These are phyloP conservation scores for Ichneumon xanthorius DNA, from an alignment of 2,888 invertebrate genomes.

Conservation along the genomic window DNA sequence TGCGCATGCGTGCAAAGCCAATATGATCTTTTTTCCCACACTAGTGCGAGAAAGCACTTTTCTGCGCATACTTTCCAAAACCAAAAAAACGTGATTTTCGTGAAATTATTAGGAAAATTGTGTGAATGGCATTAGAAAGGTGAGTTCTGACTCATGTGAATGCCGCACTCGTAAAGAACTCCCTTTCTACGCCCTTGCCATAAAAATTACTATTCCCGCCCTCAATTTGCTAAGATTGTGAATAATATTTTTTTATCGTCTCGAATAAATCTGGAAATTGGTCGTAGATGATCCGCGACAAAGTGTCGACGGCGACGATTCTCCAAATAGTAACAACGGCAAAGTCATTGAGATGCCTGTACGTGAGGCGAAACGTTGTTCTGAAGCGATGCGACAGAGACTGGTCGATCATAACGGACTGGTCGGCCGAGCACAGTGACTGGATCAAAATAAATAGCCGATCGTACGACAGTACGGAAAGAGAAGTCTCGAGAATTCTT, in stretches of 20 bases:
- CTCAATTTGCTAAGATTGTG: neutral
- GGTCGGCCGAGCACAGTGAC: slow-evolving; percentile 88
- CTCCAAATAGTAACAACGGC: slow-evolving; percentile 89
- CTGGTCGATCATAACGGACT: slow-evolving; percentile 89
- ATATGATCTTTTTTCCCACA: too few relatives aligned
- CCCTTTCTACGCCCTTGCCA: too few relatives aligned
- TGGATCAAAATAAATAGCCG: slow-evolving; percentile 89
- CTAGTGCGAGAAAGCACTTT: too few relatives aligned
- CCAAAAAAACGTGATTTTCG: neutral
- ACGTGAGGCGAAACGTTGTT: slow-evolving; percentile 90
- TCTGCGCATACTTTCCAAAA: neutral
- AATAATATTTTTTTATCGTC: neutral
- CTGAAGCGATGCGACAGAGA: slow-evolving; percentile 88
- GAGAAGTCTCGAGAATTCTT: slow-evolving; percentile 89
- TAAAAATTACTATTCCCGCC: neutral
- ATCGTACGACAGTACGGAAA: slow-evolving; percentile 88
- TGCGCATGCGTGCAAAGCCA: too few relatives aligned
- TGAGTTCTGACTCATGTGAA: too few relatives aligned
- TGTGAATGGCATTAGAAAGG: too few relatives aligned
- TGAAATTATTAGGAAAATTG: neutral
- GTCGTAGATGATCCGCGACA: slow-evolving; percentile 89
- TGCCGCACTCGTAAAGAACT: neutral
- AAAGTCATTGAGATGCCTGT: slow-evolving; percentile 87
- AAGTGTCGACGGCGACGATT: slow-evolving; percentile 92
- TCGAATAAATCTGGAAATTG: slow-evolving; percentile 27